phyloP scores from a whole-genome alignment of 2,113 vertebrate species.

The Malurus elegans region DNA sequence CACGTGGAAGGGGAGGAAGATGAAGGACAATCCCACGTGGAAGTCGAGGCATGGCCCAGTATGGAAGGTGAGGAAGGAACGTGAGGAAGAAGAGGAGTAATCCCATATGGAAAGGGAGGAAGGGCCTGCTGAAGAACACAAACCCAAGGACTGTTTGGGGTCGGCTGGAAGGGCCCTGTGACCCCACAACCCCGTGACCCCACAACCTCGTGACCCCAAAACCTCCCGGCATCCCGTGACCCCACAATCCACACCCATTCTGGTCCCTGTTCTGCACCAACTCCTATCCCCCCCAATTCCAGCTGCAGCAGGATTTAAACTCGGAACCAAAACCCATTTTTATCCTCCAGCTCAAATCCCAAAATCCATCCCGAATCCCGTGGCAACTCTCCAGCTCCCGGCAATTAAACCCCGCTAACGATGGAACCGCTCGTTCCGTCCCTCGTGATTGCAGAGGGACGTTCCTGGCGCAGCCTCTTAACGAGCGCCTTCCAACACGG shows the following conservation, averaged over 20 bases:
- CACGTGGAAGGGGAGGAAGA: too few species aligned
- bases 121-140: background rate
- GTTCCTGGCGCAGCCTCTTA: slow-evolving; percentile 16
- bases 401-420: slow-evolving; percentile 25
- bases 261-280: accelerated
- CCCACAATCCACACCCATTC: background rate
- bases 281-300: background rate
- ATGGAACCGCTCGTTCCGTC: background rate
- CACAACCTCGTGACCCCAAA: background rate
- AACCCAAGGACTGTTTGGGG: background rate
- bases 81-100: too few species aligned
- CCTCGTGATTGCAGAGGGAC: slow-evolving; percentile 2
- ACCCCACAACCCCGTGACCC: background rate
- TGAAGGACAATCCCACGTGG: too few species aligned
- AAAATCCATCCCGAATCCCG: background rate
- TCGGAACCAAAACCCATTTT: background rate
- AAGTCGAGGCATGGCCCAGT: too few species aligned
- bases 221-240: accelerated
- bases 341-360: background rate
- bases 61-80: background rate
- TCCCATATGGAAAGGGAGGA: background rate
- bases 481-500: background rate
- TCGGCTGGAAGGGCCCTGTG: accelerated
- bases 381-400: background rate
- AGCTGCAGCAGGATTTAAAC: background rate